Conservation (phyloP, 2,888 invertebrate species). For the Drosophila melanosoma region DNA sequence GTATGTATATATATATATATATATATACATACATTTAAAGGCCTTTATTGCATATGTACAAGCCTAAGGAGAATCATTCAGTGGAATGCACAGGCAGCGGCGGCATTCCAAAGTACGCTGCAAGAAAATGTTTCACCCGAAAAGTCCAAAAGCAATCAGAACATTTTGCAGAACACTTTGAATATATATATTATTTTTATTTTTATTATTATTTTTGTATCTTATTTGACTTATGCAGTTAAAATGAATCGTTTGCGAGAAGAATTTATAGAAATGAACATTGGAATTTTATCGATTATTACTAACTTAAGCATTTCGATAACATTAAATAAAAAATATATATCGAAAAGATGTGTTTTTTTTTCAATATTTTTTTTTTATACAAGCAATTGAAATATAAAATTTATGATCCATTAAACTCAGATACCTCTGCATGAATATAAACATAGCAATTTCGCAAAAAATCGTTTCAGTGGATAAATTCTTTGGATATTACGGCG, state of each 20-base stretch:
- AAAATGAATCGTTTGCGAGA: not conserved
- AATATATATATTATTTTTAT: not conserved
- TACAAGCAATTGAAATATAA: not conserved
- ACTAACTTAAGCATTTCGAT: not conserved
- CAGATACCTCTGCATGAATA: not conserved
- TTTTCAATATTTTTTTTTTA: not conserved
- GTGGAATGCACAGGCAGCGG: slow-evolving; percentile 31
- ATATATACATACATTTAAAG: slow-evolving; percentile 12
- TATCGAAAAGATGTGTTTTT: not conserved
- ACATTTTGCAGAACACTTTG: not conserved
- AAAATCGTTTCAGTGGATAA: slow-evolving; percentile 27
- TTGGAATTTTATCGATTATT: not conserved
- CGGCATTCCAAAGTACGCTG: slow-evolving; percentile 38
- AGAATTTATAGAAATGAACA: not conserved
- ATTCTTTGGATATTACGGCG: slow-evolving; percentile 11
- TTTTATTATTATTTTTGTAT: not conserved
- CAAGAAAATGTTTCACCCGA: slow-evolving; percentile 2
- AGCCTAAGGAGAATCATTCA: slow-evolving; percentile 32
- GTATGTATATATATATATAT: slow-evolving; percentile 1
- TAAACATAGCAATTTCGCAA: not conserved
- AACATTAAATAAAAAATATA: not conserved
- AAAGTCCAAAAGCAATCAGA: not conserved
- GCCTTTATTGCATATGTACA: slow-evolving; percentile 50
- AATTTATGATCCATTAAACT: no score
- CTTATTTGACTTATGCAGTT: not conserved